These are phyloP conservation scores for Bombus vancouverensis DNA, from an alignment of 1,140 invertebrate genomes.

Conservation along the genomic window DNA sequence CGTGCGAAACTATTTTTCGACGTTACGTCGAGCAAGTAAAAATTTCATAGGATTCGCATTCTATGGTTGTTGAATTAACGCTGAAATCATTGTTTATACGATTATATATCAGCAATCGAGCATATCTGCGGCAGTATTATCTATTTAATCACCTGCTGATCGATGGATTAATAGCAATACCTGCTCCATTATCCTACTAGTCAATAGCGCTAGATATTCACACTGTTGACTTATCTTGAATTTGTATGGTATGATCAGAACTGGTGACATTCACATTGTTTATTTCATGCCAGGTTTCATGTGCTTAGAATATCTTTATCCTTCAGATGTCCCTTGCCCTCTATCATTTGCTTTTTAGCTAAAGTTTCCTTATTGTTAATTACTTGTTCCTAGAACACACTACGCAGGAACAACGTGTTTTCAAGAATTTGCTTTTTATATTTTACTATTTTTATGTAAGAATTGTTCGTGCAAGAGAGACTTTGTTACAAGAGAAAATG, in stretches of 20 bases:
- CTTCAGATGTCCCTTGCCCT: too few species aligned
- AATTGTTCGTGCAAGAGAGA: too few species aligned
- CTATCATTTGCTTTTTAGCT: too few species aligned
- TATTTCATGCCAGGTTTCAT: background rate
- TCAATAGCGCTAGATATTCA: conserved; percentile 5
- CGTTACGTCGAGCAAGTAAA: background rate
- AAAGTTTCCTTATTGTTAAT: too few species aligned
- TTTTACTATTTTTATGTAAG: too few species aligned
- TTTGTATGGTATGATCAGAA: background rate
- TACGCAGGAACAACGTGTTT: too few species aligned
- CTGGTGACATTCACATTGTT: background rate
- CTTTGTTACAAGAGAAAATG: too few species aligned
- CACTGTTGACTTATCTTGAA: background rate
- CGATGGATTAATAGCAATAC: background rate
- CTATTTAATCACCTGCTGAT: conserved; percentile 13
- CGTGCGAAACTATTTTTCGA: too few species aligned
- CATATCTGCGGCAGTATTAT: conserved; percentile 1
- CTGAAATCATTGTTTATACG: background rate
- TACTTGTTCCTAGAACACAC: too few species aligned
- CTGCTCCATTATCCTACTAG: background rate
- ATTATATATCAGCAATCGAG: background rate
- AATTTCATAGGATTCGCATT: background rate
- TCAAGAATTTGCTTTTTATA: too few species aligned
- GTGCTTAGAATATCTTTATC: too few species aligned
- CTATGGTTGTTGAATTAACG: background rate